Conservation (phyloP, 1,140 invertebrate species). For the Habropoda laboriosa region DNA sequence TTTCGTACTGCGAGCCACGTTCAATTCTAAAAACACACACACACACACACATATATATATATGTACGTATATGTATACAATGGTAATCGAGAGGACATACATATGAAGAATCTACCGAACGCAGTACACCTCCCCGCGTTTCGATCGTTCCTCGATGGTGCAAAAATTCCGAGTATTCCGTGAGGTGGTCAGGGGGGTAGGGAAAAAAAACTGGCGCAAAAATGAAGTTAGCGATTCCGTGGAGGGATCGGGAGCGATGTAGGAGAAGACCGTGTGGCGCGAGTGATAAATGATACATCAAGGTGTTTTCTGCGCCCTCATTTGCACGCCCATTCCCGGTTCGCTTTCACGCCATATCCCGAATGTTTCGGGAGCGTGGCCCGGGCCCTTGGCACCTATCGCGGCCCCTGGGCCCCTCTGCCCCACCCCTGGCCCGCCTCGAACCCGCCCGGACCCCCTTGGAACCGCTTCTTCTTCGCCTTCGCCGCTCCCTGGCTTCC, state of each 20-base stretch:
- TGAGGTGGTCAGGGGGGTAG: neutral
- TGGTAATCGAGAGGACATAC: too few species aligned
- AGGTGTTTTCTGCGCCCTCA: slow-evolving; percentile 67
- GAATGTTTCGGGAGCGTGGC: slow-evolving; percentile 60
- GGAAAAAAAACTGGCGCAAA: neutral
- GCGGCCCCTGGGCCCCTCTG: neutral
- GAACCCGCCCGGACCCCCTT: slow-evolving; percentile 20
- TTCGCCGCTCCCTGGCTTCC: slow-evolving; percentile 57
- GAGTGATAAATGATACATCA: slow-evolving; percentile 68
- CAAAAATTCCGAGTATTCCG: neutral
- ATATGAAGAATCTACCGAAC: neutral
- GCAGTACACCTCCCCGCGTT: neutral
- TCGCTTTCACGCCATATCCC: slow-evolving; percentile 67
- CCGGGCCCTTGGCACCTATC: slow-evolving; percentile 60
- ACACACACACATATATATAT: too few species aligned
- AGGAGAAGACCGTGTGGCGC: slow-evolving; percentile 19
- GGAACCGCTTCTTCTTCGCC: slow-evolving; percentile 33
- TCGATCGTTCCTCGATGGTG: neutral
- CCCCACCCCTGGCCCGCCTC: neutral
- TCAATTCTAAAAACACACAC: neutral
- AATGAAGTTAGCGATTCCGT: slow-evolving; percentile 6
- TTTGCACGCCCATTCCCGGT: slow-evolving; percentile 65
- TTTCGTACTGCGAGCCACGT: neutral
- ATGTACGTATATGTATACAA: too few species aligned
- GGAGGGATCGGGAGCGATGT: neutral